Conservation (phyloP, 2,113 vertebrate genomes). For the Smithornis capensis region DNA sequence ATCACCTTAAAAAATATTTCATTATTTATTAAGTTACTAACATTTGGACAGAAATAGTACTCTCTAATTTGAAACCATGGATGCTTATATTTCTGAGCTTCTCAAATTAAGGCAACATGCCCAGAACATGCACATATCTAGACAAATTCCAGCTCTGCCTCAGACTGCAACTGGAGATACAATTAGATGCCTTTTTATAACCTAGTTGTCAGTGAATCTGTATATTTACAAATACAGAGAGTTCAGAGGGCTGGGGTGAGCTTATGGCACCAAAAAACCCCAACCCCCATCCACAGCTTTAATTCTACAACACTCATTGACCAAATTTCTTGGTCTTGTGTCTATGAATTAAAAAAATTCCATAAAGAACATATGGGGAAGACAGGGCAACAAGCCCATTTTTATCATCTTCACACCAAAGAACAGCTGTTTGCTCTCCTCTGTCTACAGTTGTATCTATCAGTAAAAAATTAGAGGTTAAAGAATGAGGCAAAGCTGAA, state of each 20-base stretch:
- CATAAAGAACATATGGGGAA: not conserved
- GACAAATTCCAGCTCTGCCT: not conserved
- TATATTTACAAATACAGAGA: not conserved
- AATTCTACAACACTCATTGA: not conserved
- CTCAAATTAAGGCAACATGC: not conserved
- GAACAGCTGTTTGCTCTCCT: not conserved
- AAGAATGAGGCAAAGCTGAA: not conserved
- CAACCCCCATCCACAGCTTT: not conserved
- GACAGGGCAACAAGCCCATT: not conserved
- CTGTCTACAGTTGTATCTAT: not conserved
- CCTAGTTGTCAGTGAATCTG: not conserved
- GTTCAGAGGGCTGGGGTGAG: not conserved
- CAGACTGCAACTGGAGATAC: not conserved
- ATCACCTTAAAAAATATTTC: not conserved
- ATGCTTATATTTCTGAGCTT: not conserved
- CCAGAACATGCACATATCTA: not conserved
- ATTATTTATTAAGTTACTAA: not conserved
- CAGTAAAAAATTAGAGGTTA: not conserved
- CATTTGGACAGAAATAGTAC: not conserved
- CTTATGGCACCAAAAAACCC: not conserved
- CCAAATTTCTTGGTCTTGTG: not conserved
- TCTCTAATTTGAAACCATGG: not conserved
- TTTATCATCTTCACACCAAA: not conserved
- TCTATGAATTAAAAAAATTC: not conserved
- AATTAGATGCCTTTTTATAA: not conserved